phyloP scores from a whole-genome alignment of 2,797 vertebrate genomes.

The Rhinichthys osculus region DNA sequence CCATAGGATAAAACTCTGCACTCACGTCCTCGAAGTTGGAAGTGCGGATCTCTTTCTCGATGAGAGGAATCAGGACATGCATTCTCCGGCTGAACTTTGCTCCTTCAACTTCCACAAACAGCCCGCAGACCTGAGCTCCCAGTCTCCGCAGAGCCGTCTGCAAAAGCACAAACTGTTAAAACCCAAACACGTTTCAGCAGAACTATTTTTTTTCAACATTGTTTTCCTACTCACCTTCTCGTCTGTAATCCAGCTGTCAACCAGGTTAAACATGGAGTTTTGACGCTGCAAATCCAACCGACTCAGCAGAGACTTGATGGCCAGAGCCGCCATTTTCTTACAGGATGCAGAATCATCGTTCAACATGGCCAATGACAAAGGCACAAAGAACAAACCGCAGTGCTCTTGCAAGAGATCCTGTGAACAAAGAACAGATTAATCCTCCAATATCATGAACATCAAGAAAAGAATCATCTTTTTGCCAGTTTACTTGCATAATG shows the following conservation, averaged over 20 bases:
- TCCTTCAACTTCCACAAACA: slow-evolving; percentile 91
- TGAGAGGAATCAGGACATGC: slow-evolving; percentile 79
- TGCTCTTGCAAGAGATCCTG: slow-evolving; percentile 85
- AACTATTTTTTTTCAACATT: too few species aligned
- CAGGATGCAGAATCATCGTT: slow-evolving; percentile 91
- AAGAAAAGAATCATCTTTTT: background rate
- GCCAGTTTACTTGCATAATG: background rate
- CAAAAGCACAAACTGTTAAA: background rate
- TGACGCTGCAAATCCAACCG: slow-evolving; percentile 80
- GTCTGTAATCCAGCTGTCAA: slow-evolving; percentile 85
- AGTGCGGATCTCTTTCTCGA: slow-evolving; percentile 87
- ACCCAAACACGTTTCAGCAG: background rate
- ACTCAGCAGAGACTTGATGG: slow-evolving; percentile 85
- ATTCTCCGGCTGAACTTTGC: slow-evolving; percentile 83
- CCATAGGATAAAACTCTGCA: slow-evolving; percentile 22
- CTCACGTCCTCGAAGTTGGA: slow-evolving; percentile 87
- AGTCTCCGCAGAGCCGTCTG: slow-evolving; percentile 83
- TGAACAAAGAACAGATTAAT: background rate
- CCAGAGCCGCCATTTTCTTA: slow-evolving; percentile 92
- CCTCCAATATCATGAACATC: background rate
- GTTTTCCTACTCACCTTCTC: slow-evolving; percentile 81
- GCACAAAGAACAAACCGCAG: slow-evolving; percentile 90
- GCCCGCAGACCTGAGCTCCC: slow-evolving; percentile 88
- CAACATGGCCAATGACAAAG: slow-evolving; percentile 87
- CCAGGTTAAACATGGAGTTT: slow-evolving; percentile 85